Base-by-base conservation (phyloP, 2,113 vertebrate genomes). In the Andinoacara biseriatus region DNA sequence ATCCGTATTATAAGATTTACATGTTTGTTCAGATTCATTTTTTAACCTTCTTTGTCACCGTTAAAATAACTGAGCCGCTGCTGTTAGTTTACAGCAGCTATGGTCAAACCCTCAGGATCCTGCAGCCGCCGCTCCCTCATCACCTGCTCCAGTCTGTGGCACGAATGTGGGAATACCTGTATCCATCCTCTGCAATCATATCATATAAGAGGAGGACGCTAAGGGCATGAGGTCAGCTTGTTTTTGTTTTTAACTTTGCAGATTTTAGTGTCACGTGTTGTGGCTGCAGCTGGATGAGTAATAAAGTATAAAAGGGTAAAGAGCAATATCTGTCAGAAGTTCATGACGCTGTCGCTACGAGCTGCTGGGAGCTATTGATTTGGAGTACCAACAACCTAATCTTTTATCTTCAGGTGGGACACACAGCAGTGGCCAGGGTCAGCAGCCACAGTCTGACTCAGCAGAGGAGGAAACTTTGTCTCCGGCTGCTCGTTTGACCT, bases 361-460 rank as follows among this genome's bases (percentile, higher is more conserved):
- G 17, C 76, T 43, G n/a, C 56, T 15, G 3, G 67, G 31, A 54
- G 6, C 14, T 56, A 80, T 76, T 35, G 79, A 78, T 22, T 5
- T 6, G 43, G 15, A 33, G 31, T 69, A 76, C 74, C 26, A 85
- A 61, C 81, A 67, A 7, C 43, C 84, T 82, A 84, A 88, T 79
- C 52, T 84, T 65, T 20, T 31, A 31, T 72, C 31, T 54, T 72
- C 80, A 80, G 81, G 82, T 87, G 58, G 74, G 74, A 5, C 26
- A n/a, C 35, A 58, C 10, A 40, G 67, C 20, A n/a, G 35, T 35
- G 72, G 24, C 49, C 38, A 17, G n/a, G 35, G 67, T 60, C 79
- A 78, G 87, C 87, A 82, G 57, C 54, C 62, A 35, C 20, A 17
- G 20, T 24, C 72, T 83, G 72, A 56, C 84, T 89, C 67, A 87